Base-by-base conservation (phyloP, 2,888 invertebrate genomes). In the Tipula confusa region DNA sequence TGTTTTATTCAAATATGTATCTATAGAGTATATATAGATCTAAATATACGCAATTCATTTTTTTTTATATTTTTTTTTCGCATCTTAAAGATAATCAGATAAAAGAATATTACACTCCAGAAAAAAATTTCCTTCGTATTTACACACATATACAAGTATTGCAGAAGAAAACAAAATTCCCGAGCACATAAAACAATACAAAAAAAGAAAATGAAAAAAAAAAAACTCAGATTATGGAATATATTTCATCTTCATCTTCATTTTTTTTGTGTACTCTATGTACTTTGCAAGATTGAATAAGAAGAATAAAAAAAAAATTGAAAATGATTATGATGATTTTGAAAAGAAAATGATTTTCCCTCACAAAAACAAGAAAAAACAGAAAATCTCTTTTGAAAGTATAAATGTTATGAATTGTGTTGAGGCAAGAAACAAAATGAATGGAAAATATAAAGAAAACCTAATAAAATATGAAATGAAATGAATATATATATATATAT, bases 361-460 rank as follows among this genome's bases (percentile, higher is more conserved):
- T 64, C 64, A 64, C 5, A 64, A 18, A 31, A 7, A 31, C 31
- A 31, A 3, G 7, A 3, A 31, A 3, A 31, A 5, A 31, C 31
- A 31, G 31, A 64, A 64, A 24, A 24, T 9, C 24, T 64, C 64
- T 64, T 64, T 64, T 64, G 24, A 64, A 64, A 64, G 24, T 24
- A 64, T 64, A 64, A 64, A 64, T 64, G 64, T 64, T 64, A 64
- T 64, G 64, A 64, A 64, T 64, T 64, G 64, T 64, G 64, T 64
- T 64, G 64, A 64, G 64, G 11, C 64, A 64, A 64, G 64, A 24
- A 64, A 64, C 64, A 64, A 64, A 64, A 64, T 24, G 64, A 64
- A 64, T 64, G 64, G 64, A n/a, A 64, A 64, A 64, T 64, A 64
- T 64, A 64, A 64, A 18, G 24, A 64, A 64, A 64, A 64, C 64